These are phyloP conservation scores for Oreonectes daqikongensis DNA, from an alignment of 2,797 vertebrate genomes.

Conservation along the genomic window DNA sequence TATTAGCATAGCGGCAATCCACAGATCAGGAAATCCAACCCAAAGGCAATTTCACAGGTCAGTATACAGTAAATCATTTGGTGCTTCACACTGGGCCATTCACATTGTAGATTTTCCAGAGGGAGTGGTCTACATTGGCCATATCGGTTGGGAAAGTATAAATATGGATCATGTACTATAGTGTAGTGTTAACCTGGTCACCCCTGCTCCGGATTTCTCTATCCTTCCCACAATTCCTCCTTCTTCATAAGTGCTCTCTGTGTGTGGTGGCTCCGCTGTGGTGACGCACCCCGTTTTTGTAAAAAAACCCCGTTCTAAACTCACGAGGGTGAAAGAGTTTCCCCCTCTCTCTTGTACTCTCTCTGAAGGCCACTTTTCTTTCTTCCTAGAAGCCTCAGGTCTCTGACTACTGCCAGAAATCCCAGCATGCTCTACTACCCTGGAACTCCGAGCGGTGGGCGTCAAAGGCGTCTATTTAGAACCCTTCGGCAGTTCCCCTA, in stretches of 20 bases:
- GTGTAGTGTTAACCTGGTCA: slow-evolving; percentile 33
- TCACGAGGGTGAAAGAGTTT: slow-evolving; percentile 55
- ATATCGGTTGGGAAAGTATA: slow-evolving; percentile 31
- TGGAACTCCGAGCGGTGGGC: slow-evolving; percentile 71
- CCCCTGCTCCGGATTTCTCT: slow-evolving; percentile 47
- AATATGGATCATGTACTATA: slow-evolving; percentile 13
- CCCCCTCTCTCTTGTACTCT: slow-evolving; percentile 48
- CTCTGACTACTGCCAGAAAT: slow-evolving; percentile 72
- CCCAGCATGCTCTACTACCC: slow-evolving; percentile 69
- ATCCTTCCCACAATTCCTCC: slow-evolving; percentile 49
- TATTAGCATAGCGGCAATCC: background rate
- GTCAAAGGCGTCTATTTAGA: slow-evolving; percentile 75
- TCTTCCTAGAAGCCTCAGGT: slow-evolving; percentile 54
- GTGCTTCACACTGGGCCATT: slow-evolving; percentile 15
- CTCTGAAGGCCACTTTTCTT: slow-evolving; percentile 47
- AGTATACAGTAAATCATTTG: background rate
- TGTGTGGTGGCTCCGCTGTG: slow-evolving; percentile 73
- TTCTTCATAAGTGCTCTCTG: slow-evolving; percentile 68
- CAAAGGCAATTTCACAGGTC: background rate
- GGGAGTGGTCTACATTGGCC: slow-evolving; percentile 10
- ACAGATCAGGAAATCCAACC: slow-evolving; percentile 17
- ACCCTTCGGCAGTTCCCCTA: slow-evolving; percentile 32
- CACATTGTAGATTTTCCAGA: slow-evolving; percentile 13
- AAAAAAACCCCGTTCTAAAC: slow-evolving; percentile 70
- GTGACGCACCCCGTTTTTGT: slow-evolving; percentile 74